A percentile compares a stretch with the other conserved stretches of the same genome.
Conservation (phyloP, 2,113 vertebrate species). For the Cynopterus brachyotis region DNA sequence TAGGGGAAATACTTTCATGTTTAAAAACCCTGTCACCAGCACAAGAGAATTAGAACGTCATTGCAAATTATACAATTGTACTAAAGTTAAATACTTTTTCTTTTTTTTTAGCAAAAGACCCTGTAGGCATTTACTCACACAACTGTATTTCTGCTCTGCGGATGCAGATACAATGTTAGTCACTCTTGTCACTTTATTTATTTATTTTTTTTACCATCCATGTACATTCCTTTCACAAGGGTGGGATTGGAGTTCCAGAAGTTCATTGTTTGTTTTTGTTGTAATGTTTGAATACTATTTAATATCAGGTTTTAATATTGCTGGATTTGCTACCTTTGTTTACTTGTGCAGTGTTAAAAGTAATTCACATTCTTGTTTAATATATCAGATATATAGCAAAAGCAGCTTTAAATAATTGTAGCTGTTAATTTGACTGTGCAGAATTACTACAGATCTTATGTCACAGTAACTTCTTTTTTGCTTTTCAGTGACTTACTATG, state of each 20-base stretch:
- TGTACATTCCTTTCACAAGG: conserved; percentile 89
- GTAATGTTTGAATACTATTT: conserved; percentile 86
- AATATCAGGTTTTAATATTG: conserved; percentile 80
- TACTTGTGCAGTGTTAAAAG: conserved; percentile 85
- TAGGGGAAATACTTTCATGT: conserved; percentile 56
- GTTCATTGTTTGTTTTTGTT: conserved; percentile 82
- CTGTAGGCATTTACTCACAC: conserved; percentile 61
- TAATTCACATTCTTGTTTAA: conserved; percentile 81
- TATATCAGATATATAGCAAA: conserved; percentile 80
- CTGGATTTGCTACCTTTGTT: conserved; percentile 83
- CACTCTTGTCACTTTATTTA: conserved; percentile 85
- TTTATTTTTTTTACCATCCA: conserved; percentile 81
- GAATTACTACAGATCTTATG: conserved; percentile 80
- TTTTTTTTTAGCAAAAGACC: background rate
- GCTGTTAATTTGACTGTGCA: conserved; percentile 82
- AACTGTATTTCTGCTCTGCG: conserved; percentile 74
- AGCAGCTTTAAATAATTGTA: conserved; percentile 79
- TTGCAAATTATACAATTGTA: background rate
- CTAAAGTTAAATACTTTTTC: conserved; percentile 40
- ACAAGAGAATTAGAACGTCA: conserved; percentile 21
- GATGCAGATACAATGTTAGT: conserved; percentile 73
- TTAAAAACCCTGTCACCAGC: conserved; percentile 66
- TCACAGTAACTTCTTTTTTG: conserved; percentile 84
- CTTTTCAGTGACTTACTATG: conserved; percentile 85
- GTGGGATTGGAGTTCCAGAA: conserved; percentile 75